Evolutionary conservation across 2,888 invertebrate species (phyloP).

Genomic region (Alsophila aescularia): DNA sequence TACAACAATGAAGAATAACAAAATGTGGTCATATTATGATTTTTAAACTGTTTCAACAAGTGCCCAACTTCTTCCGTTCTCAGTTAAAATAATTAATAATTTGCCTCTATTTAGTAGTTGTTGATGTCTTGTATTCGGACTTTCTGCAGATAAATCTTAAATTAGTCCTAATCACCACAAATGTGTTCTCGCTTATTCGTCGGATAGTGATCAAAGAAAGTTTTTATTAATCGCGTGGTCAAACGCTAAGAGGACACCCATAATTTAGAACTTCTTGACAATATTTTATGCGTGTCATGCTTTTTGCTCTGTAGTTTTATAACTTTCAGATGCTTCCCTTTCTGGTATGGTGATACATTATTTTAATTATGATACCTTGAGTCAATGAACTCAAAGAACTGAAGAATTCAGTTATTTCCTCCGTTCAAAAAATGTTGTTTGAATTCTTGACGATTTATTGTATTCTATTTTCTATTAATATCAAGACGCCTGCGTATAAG

Average conservation of each 20-base stretch:
- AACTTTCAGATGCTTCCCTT: slow-evolving; percentile 4
- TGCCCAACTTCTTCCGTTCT: background rate
- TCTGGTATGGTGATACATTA: background rate
- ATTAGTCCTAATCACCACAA: slow-evolving; percentile 1
- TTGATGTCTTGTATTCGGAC: background rate
- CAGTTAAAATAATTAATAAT: slow-evolving; percentile 6
- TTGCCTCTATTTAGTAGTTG: slow-evolving; percentile 6
- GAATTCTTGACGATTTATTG: background rate
- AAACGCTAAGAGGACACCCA: slow-evolving; percentile 2
- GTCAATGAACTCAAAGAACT: slow-evolving; percentile 3
- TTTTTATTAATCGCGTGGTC: slow-evolving; percentile 1
- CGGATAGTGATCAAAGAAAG: slow-evolving; percentile 30
- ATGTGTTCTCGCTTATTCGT: slow-evolving; percentile 17
- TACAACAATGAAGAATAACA: background rate
- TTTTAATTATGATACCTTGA: background rate
- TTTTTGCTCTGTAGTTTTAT: slow-evolving; percentile 2
- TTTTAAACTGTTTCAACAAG: slow-evolving; percentile 3
- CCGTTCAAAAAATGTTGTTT: background rate
- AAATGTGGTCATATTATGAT: background rate
- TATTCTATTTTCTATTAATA: background rate
- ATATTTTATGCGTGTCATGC: slow-evolving; percentile 3
- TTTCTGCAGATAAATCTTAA: background rate
- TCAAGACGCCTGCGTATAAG: background rate
- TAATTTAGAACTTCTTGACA: slow-evolving; percentile 3
- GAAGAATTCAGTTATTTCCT: background rate